phyloP scores from a whole-genome alignment of 2,113 vertebrate species.

The Zingel zingel region DNA sequence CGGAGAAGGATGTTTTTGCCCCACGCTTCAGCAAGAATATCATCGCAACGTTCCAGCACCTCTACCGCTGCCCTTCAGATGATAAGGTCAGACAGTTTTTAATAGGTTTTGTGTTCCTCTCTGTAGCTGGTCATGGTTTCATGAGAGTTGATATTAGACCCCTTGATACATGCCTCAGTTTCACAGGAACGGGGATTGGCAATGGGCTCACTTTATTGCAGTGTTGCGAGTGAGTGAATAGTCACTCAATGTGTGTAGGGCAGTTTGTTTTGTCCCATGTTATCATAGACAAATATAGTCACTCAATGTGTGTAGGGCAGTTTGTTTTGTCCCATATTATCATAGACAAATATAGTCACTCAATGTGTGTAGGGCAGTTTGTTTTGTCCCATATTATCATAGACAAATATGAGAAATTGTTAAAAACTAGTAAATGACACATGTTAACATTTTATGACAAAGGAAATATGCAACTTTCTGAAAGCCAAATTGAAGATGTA shows the following conservation, averaged over 20 bases:
- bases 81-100: slow-evolving; percentile 89
- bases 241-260: neutral
- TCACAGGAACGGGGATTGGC: neutral
- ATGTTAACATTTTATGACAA: neutral
- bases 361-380: neutral
- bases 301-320: neutral
- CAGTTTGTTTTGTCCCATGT: neutral
- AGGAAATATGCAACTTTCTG: neutral
- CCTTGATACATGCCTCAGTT: neutral
- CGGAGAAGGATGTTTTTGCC: slow-evolving; percentile 98
- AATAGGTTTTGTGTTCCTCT: slow-evolving; percentile 19
- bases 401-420: neutral
- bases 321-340: neutral
- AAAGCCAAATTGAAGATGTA: neutral
- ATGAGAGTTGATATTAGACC: neutral
- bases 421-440: neutral
- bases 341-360: neutral
- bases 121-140: neutral
- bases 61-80: slow-evolving; percentile 97
- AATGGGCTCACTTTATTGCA: neutral
- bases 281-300: neutral
- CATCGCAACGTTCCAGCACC: slow-evolving; percentile 96
- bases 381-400: neutral
- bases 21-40: slow-evolving; percentile 99
- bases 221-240: neutral